These are phyloP conservation scores for Aphidius ervi DNA, from an alignment of 1,140 invertebrate genomes.

Conservation along the genomic window DNA sequence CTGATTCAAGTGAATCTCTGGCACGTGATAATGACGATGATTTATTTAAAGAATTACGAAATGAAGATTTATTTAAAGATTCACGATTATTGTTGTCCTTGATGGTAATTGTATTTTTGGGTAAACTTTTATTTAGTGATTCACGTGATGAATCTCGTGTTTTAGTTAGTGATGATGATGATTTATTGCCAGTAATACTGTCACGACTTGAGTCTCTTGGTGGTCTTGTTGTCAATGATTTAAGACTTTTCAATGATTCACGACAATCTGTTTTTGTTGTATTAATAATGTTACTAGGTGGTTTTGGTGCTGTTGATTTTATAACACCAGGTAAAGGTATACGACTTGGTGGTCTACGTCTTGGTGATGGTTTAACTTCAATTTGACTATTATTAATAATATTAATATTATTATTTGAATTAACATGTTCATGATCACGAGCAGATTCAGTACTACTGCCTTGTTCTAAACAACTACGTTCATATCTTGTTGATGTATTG, in stretches of 20 bases:
- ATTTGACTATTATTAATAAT: constrained; percentile 21
- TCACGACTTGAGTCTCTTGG: constrained; percentile 41
- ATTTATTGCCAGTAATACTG: constrained; percentile 28
- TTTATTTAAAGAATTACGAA: constrained; percentile 44
- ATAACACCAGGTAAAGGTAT: constrained; percentile 62
- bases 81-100: constrained; percentile 33
- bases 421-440: constrained; percentile 52
- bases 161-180: constrained; percentile 22
- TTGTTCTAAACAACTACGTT: constrained; percentile 54
- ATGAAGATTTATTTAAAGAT: constrained; percentile 42
- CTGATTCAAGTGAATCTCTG: constrained; percentile 42
- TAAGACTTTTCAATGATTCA: constrained; percentile 62
- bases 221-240: constrained; percentile 38
- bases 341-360: constrained; percentile 60
- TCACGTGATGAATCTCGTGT: constrained; percentile 52
- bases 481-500: constrained; percentile 53
- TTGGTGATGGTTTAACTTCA: constrained; percentile 52
- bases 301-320: constrained; percentile 55
- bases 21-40: constrained; percentile 40
- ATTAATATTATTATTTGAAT: constrained; percentile 11
- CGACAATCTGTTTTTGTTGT: constrained; percentile 53
- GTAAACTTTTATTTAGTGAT: constrained; percentile 57
- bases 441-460: constrained; percentile 62
- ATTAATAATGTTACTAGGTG: constrained; percentile 34
- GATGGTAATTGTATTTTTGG: constrained; percentile 37